Evolutionary conservation across 2,888 invertebrate genomes (phyloP).

Genomic region (Acleris cristana): DNA sequence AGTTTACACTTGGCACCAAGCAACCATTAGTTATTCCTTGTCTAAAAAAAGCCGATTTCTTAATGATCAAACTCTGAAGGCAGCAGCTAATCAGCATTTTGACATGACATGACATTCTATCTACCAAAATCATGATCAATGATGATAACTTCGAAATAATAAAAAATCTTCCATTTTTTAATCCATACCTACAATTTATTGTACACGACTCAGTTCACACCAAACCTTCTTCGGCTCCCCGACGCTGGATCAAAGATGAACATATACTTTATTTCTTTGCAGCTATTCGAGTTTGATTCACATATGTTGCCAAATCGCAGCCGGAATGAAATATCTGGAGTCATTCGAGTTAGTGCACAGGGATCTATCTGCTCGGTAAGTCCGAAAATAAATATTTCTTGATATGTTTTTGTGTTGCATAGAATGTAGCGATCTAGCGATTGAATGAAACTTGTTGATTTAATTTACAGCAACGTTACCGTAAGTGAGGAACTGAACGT

Average conservation of each 20-base stretch:
- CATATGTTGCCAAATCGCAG: conserved; percentile 94
- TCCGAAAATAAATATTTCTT: neutral
- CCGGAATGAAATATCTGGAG: conserved; percentile 97
- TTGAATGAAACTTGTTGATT: neutral
- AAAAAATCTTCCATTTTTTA: no score
- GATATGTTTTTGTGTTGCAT: neutral
- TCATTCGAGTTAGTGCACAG: conserved; percentile 94
- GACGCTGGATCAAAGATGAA: neutral
- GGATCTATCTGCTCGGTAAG: conserved; percentile 92
- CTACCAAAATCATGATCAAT: no score
- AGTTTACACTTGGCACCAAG: no score
- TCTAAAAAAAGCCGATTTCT: no score
- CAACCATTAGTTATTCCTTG: no score
- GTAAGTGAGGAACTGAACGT: conserved; percentile 91
- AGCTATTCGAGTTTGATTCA: conserved; percentile 93
- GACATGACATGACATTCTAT: no score
- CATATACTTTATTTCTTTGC: conserved; percentile 57
- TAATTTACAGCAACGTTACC: conserved; percentile 89
- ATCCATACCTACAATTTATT: no score
- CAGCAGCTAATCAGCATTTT: no score
- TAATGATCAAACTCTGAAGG: no score
- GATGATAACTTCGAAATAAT: no score
- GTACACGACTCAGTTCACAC: neutral
- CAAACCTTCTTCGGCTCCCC: neutral
- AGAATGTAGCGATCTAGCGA: neutral